phyloP scores from a whole-genome alignment of 1,140 invertebrate genomes.

The Caenorhabditis briggsae region DNA sequence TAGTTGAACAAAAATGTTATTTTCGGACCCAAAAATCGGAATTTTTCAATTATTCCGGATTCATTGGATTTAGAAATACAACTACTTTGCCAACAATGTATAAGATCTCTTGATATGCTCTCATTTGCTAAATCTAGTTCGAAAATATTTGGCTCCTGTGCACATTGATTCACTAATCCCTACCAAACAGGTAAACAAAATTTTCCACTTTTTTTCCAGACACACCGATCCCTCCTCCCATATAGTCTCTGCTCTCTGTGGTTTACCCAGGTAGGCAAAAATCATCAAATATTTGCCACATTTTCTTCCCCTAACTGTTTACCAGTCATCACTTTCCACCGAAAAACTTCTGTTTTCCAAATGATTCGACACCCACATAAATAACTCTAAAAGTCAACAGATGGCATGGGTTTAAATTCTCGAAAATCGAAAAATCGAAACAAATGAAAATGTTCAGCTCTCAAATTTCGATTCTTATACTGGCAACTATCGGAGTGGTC shows the following conservation, averaged over 20 bases:
- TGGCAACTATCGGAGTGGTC: not conserved
- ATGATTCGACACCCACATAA: constrained; percentile 44
- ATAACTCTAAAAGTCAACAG: constrained; percentile 37
- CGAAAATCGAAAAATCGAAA: not conserved
- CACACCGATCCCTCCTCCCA: not conserved
- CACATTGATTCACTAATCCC: too few relatives aligned
- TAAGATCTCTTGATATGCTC: too few relatives aligned
- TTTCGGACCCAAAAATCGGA: not conserved
- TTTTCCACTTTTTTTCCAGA: not conserved
- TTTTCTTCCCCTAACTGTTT: constrained; percentile 3
- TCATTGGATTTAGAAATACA: too few relatives aligned
- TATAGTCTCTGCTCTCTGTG: constrained; percentile 32
- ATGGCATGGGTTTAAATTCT: constrained; percentile 2
- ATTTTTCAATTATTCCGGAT: too few relatives aligned
- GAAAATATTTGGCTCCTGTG: too few relatives aligned
- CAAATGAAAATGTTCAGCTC: not conserved
- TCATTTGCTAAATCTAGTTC: too few relatives aligned
- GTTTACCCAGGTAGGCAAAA: constrained; percentile 3
- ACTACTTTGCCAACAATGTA: too few relatives aligned
- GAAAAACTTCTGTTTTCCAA: constrained; percentile 33
- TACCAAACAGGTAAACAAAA: too few relatives aligned
- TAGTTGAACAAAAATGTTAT: not conserved
- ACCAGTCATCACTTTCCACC: constrained; percentile 12
- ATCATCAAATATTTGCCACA: constrained; percentile 48
- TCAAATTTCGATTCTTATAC: constrained; percentile 2